Conservation (phyloP, 2,888 invertebrate genomes). For the Pseudococcus jackbeardsleyi region DNA sequence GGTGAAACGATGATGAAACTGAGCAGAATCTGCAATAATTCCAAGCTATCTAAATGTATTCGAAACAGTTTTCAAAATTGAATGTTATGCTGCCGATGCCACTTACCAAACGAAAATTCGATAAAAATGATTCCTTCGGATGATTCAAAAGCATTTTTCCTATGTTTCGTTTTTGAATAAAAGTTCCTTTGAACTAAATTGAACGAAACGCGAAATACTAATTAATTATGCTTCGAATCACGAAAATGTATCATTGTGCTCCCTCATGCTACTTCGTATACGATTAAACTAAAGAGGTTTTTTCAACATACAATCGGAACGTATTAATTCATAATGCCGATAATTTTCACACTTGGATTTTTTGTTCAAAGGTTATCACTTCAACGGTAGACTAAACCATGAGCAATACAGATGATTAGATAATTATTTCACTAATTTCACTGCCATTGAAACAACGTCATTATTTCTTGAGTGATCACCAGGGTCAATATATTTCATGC, state of each 20-base stretch:
- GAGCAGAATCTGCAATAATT: conserved; percentile 71
- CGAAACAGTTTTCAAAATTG: neutral
- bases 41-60: neutral
- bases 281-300: neutral
- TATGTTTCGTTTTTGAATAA: neutral
- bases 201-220: neutral
- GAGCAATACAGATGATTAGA: neutral
- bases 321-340: neutral
- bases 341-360: neutral
- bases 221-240: neutral
- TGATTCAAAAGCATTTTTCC: neutral
- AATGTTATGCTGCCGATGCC: neutral
- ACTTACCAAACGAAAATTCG: conserved; percentile 20
- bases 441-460: neutral
- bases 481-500: neutral
- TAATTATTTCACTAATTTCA: conserved; percentile 6
- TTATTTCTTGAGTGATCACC: neutral
- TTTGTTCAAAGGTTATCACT: neutral
- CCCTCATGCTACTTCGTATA: neutral
- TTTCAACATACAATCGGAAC: neutral
- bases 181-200: neutral
- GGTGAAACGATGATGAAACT: conserved; percentile 72
- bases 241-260: neutral
- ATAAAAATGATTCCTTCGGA: conserved; percentile 12
- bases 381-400: neutral